These are phyloP conservation scores for Dioctria linearis DNA, from an alignment of 2,888 invertebrate species.

Conservation along the genomic window DNA sequence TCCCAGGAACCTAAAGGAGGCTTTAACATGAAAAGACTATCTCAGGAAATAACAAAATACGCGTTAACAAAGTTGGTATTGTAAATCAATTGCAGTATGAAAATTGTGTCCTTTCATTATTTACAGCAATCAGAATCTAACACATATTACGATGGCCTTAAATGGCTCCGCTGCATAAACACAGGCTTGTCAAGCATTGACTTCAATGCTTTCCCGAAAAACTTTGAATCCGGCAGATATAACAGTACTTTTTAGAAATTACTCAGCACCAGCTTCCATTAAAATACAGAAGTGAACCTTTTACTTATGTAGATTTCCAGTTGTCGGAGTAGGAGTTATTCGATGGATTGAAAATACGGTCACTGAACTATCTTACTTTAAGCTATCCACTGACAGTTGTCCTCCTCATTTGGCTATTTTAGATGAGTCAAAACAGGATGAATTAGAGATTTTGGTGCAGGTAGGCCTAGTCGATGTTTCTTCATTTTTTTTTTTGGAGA, in stretches of 20 bases:
- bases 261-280: slow-evolving; percentile 76
- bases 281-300: neutral
- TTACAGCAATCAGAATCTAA: slow-evolving; percentile 92
- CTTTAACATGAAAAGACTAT: slow-evolving; percentile 92
- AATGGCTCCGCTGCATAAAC: slow-evolving; percentile 94
- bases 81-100: neutral
- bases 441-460: slow-evolving; percentile 95
- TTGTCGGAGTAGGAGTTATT: slow-evolving; percentile 94
- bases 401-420: slow-evolving; percentile 95
- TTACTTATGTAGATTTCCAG: slow-evolving; percentile 82
- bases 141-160: slow-evolving; percentile 95
- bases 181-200: slow-evolving; percentile 91
- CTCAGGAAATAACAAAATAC: slow-evolving; percentile 96
- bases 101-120: neutral
- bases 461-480: slow-evolving; percentile 69
- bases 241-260: slow-evolving; percentile 91
- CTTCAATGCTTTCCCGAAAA: slow-evolving; percentile 96
- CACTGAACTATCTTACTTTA: slow-evolving; percentile 95
- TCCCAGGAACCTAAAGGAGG: slow-evolving; percentile 93
- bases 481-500: neutral
- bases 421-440: slow-evolving; percentile 96
- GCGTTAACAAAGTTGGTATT: slow-evolving; percentile 86
- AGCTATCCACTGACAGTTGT: slow-evolving; percentile 95
- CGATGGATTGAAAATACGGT: slow-evolving; percentile 97
- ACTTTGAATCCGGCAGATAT: slow-evolving; percentile 98